Percentiles rank a stretch among this genome's conserved stretches.
These are phyloP conservation scores for Sebastes iracundus DNA, from an alignment of 2,797 vertebrate genomes.

Conservation along the genomic window DNA sequence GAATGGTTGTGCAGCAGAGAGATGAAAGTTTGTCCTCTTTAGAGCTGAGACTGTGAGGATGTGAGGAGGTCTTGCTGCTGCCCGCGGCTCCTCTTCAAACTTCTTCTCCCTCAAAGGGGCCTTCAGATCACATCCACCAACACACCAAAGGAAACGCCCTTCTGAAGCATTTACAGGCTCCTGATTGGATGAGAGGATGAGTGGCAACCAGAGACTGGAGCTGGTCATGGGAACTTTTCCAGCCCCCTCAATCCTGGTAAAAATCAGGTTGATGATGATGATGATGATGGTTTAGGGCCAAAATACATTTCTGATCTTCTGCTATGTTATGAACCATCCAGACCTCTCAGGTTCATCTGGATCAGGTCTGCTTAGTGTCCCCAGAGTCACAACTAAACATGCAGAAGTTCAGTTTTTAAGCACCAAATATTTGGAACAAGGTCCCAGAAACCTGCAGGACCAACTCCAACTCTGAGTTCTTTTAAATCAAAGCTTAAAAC, in stretches of 20 bases:
- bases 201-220: conserved; percentile 26
- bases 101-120: conserved; percentile 35
- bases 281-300: no score
- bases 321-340: no score
- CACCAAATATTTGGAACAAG: no score
- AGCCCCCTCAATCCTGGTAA: neutral
- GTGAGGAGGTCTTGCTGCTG: neutral
- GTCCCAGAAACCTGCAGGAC: no score
- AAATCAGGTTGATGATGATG: neutral
- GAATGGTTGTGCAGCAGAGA: no score
- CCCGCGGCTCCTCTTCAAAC: conserved; percentile 63
- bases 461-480: rapidly evolving
- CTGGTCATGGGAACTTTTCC: conserved; percentile 37
- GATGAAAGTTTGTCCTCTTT: no score
- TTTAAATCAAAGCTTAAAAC: no score
- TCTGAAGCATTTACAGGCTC: conserved; percentile 32
- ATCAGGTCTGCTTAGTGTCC: no score
- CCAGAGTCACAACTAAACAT: no score
- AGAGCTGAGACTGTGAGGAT: neutral
- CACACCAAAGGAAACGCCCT: conserved; percentile 72
- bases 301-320: no score
- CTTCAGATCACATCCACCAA: conserved; percentile 33
- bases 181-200: conserved; percentile 74
- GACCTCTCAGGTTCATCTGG: no score
- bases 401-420: no score